Evolutionary conservation across 2,113 vertebrate species (phyloP).

Genomic region (Rhinoderma darwinii): DNA sequence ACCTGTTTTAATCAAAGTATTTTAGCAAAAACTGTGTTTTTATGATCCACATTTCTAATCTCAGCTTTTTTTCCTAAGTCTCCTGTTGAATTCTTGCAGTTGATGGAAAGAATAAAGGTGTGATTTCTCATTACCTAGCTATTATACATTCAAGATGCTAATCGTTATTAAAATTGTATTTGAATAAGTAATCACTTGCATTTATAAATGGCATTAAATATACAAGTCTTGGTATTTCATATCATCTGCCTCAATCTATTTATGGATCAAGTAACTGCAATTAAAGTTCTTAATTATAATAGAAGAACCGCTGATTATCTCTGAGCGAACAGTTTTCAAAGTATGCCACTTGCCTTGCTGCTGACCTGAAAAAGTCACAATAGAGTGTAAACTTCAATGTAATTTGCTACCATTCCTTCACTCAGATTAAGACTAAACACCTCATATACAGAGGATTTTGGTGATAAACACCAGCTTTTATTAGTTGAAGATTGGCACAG

Average conservation of each 20-base stretch:
- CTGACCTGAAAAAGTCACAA: neutral
- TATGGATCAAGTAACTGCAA: constrained; percentile 4
- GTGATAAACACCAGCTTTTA: neutral
- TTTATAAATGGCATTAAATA: neutral
- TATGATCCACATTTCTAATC: neutral
- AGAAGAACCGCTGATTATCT: neutral
- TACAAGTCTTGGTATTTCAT: neutral
- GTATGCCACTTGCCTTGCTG: neutral
- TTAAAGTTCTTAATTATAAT: constrained; percentile 6
- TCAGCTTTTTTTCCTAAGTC: neutral
- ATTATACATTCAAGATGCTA: neutral
- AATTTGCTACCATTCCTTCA: neutral
- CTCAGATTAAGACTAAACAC: neutral
- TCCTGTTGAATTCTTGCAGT: neutral
- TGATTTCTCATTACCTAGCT: neutral
- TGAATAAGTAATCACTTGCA: neutral
- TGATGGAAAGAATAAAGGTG: neutral
- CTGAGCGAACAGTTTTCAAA: neutral
- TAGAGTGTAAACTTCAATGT: neutral
- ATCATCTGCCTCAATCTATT: neutral
- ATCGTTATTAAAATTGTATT: neutral
- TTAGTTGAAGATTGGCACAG: neutral
- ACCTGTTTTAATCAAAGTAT: no score
- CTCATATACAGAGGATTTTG: neutral
- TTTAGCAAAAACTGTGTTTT: neutral